Evolutionary conservation across 2,888 invertebrate genomes (phyloP), one percentile per base, ranked within the genome.

Genomic region (Branchipolynoe longqiensis): DNA sequence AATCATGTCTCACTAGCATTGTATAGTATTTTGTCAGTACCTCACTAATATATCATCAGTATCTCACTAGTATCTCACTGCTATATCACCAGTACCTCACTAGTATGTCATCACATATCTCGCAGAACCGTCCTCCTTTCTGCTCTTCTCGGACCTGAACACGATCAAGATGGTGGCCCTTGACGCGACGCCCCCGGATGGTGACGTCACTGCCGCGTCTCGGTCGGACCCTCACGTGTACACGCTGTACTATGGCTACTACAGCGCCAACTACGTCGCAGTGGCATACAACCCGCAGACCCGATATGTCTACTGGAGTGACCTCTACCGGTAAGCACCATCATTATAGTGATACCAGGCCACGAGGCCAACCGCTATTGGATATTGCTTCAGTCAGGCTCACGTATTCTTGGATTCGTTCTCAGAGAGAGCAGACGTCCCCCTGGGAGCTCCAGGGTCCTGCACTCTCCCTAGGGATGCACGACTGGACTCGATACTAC

Each of bases 81-180:
- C 56, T 56, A 1, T n/a, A 4, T 22, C 56, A 3, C 3, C 56
- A 56, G 56, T 14, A 56, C 18, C 1, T 14, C 56, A 56, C 25
- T 56, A 12, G 22, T 56, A n/a, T 14, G 3, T 83, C 40, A 64
- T 28, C n/a, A 33, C 33, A 64, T 69, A n/a, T 12, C 38, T 82
- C 59, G 0, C 85, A 87, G 87, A 56, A 31, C 69, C 85, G 2
- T 59, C 48, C 22, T 84, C 83, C 64, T 87, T 84, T 25, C 36
- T 85, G 18, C 59, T 87, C 6, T 69, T 87, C 33, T 40, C 85
- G 22, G 87, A 87, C 82, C 48, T 87, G 38, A 83, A 83, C 48
- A 86, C 82, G 18, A 87, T 87, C 3, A 74, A 64, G 38, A 40
- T 62, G 58, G 25, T 38, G n/a, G 31, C 82, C 4, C 48, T 85